These are phyloP conservation scores for Choreutis nemorana DNA, from an alignment of 2,888 invertebrate species.

Conservation along the genomic window DNA sequence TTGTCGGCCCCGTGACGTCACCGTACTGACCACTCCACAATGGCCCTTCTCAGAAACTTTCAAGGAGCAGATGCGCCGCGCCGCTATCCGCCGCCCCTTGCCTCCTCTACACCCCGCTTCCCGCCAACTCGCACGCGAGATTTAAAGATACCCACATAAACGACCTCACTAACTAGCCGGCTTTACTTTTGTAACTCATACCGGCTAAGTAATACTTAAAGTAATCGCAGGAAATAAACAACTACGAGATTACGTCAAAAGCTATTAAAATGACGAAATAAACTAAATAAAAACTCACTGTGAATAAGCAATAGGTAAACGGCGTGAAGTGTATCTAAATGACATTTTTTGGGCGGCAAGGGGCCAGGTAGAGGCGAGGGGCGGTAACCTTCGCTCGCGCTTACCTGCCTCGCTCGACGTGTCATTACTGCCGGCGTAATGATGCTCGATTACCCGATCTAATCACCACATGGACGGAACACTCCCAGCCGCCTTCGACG, in stretches of 20 bases:
- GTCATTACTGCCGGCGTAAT: constrained; percentile 50
- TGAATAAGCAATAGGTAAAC: constrained; percentile 35
- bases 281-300: constrained; percentile 37
- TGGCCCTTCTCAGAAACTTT: constrained; percentile 61
- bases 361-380: constrained; percentile 42
- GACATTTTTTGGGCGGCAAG: constrained; percentile 38
- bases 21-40: constrained; percentile 58
- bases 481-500: constrained; percentile 32
- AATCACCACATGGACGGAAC: constrained; percentile 14
- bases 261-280: constrained; percentile 2
- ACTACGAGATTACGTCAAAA: constrained; percentile 22
- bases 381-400: constrained; percentile 29
- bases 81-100: constrained; percentile 35
- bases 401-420: constrained; percentile 49
- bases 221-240: constrained; percentile 7
- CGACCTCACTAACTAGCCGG: neutral
- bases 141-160: too few relatives aligned
- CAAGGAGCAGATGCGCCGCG: constrained; percentile 58
- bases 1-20: constrained; percentile 65
- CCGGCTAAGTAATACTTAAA: constrained; percentile 9
- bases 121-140: constrained; percentile 13
- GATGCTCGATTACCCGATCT: constrained; percentile 26
- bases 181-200: constrained; percentile 1
- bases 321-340: constrained; percentile 42
- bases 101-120: constrained; percentile 22